Base-by-base conservation (phyloP, 35 echinoderm and acorn worm genomes). In the Patiria miniata region DNA sequence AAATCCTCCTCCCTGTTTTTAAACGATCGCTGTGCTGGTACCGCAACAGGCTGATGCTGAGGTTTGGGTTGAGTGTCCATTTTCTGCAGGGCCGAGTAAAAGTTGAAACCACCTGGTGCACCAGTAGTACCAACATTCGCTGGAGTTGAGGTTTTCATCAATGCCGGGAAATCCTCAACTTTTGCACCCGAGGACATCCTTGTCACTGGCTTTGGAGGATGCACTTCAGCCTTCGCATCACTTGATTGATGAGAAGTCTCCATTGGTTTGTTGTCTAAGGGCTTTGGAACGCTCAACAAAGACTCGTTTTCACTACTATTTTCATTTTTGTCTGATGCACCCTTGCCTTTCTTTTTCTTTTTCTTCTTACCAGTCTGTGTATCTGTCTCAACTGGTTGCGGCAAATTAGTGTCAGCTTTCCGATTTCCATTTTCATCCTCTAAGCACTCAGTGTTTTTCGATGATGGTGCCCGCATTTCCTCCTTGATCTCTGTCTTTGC, bases 1-100 rank as follows among this genome's bases (percentile, higher is more conserved):
- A 99, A 99, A 36, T 99, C 96, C 21, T 90, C 86, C 28, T 77
- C 78, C 44, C 56, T 80, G 15, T 42, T 79, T 18, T 15, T 30
- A 30, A 53, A 84, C 19, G 38, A 30, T 12, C 52, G 32, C 23
- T n/a, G 36, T 32, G 33, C 36, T 37, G 68, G 55, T 60, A 83
- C 39, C 56, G 50, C 12, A 52, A 56, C 37, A n/a, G 40, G 80
- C 78, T 39, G 57, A 16, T 18, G 40, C 77, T 39, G 52, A 40
- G 23, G 83, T 30, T 84, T 73, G 21, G 65, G 65, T 73, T 36
- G 26, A 8, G 65, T 73, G 65, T 73, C 65, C 26, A 4, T 73
- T 73, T 73, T 73, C 26, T 73, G 65, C 8, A 73, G 65, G 65
- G 65, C 65, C 23, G 26, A 32, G 65, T 73, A 73, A 9, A 73